Percentiles rank a stretch among this genome's conserved stretches.
These are phyloP conservation scores for Carabus problematicus DNA, from an alignment of 2,888 invertebrate genomes.

Conservation along the genomic window DNA sequence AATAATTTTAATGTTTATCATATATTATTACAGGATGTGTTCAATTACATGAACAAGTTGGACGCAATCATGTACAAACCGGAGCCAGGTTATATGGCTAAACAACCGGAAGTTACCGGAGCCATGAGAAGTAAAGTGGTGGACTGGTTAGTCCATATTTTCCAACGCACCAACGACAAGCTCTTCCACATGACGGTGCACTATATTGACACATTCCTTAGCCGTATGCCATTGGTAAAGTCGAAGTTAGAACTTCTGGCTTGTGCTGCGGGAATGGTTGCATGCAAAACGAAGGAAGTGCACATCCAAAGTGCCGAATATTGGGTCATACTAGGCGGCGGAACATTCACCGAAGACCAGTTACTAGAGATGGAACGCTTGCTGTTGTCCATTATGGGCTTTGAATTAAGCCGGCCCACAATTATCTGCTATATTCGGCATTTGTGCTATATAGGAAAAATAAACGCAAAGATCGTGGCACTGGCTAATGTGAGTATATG, in stretches of 20 bases:
- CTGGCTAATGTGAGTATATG: conserved; percentile 52
- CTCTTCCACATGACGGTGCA: conserved; percentile 55
- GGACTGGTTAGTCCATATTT: conserved; percentile 56
- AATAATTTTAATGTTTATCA: conserved; percentile 17
- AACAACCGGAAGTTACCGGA: conserved; percentile 53
- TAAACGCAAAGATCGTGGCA: conserved; percentile 51
- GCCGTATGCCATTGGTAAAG: conserved; percentile 55
- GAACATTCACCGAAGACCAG: conserved; percentile 53
- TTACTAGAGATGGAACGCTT: conserved; percentile 56
- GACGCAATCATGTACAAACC: conserved; percentile 49
- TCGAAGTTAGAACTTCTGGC: conserved; percentile 53
- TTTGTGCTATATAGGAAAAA: conserved; percentile 50
- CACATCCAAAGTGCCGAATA: conserved; percentile 54
- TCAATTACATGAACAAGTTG: conserved; percentile 48
- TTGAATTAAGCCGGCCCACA: conserved; percentile 55
- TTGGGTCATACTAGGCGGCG: conserved; percentile 54
- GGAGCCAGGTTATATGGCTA: conserved; percentile 53
- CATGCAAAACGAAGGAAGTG: conserved; percentile 57
- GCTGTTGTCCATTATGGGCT: conserved; percentile 53
- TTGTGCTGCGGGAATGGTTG: conserved; percentile 56
- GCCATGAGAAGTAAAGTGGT: conserved; percentile 54
- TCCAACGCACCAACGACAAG: conserved; percentile 54
- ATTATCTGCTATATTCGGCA: conserved; percentile 52
- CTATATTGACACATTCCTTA: conserved; percentile 56
- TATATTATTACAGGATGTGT: conserved; percentile 51